A percentile compares a stretch with the other conserved stretches of the same genome.
Conservation (phyloP, 2,888 invertebrate genomes). For the Plagodis dolabraria region DNA sequence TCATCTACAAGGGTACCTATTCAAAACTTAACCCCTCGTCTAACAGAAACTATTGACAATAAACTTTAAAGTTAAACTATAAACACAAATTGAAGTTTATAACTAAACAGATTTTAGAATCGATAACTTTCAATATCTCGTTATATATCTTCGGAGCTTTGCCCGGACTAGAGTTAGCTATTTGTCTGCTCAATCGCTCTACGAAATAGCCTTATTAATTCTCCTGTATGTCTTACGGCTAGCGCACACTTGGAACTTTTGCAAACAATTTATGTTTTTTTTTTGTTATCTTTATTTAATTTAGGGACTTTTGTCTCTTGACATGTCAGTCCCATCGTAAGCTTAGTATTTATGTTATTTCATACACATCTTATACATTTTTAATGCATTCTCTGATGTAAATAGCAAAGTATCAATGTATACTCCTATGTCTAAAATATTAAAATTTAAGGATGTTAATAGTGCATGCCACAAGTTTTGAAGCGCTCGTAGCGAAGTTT, state of each 20-base stretch:
- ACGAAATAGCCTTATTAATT: slow-evolving; percentile 81
- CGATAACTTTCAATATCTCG: slow-evolving; percentile 78
- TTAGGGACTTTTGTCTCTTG: no score
- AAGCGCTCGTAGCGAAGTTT: no score
- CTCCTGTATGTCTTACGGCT: slow-evolving; percentile 54
- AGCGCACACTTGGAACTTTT: slow-evolving; percentile 58
- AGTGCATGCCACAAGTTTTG: no score
- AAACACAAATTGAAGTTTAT: slow-evolving; percentile 50
- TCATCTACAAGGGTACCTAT: slow-evolving; percentile 28
- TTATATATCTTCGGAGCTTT: slow-evolving; percentile 64
- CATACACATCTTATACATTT: no score
- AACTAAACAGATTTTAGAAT: slow-evolving; percentile 64
- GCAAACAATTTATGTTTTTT: no score
- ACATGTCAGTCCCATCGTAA: no score
- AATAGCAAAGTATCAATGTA: no score
- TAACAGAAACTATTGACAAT: slow-evolving; percentile 42
- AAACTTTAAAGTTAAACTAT: slow-evolving; percentile 27
- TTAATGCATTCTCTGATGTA: no score
- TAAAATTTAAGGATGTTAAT: no score
- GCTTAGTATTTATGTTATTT: no score
- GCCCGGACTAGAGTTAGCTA: slow-evolving; percentile 50
- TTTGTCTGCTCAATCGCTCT: slow-evolving; percentile 72
- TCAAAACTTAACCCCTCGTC: slow-evolving; percentile 24
- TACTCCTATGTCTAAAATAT: no score
- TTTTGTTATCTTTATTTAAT: no score